Percentiles rank a stretch among this genome's conserved stretches.
These are phyloP conservation scores for Drosophila paracracens DNA, from an alignment of 2,888 invertebrate species.

Conservation along the genomic window DNA sequence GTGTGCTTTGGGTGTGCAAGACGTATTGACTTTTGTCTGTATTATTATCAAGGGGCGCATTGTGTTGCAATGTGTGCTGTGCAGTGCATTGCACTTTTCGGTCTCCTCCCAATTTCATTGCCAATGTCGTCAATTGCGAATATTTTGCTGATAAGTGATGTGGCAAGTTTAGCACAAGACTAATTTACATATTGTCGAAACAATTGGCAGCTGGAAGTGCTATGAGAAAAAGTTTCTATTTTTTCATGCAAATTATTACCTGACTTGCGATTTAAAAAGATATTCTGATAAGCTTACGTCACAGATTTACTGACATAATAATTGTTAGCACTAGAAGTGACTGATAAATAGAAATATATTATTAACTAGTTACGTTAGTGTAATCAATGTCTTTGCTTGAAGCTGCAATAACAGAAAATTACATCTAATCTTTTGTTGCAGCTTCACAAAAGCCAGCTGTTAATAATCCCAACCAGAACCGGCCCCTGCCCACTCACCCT, in stretches of 20 bases:
- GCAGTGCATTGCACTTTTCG: constrained; percentile 30
- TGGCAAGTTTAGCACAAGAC: constrained; percentile 6
- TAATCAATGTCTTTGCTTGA: background rate
- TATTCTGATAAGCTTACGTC: constrained; percentile 6
- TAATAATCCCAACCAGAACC: constrained; percentile 31
- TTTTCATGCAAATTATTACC: background rate
- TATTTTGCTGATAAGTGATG: constrained; percentile 2
- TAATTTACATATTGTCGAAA: constrained; percentile 23
- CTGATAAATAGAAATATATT: background rate
- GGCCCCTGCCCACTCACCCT: constrained; percentile 10
- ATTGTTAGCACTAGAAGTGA: background rate
- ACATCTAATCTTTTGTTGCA: constrained; percentile 17
- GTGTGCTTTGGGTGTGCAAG: background rate
- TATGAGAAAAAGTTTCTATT: constrained; percentile 8
- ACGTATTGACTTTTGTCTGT: background rate
- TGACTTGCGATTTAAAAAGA: background rate
- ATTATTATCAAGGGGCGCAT: background rate
- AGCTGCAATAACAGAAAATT: constrained; percentile 19
- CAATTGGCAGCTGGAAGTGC: constrained; percentile 10
- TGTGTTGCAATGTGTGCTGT: background rate
- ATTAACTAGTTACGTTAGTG: background rate
- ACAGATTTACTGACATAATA: background rate
- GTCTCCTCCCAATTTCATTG: constrained; percentile 23
- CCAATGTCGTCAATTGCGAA: constrained; percentile 32
- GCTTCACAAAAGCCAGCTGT: constrained; percentile 46